A percentile compares a stretch with the other conserved stretches of the same genome.
These are phyloP conservation scores for Nasonia longicornis DNA, from an alignment of 1,140 invertebrate genomes.

Conservation along the genomic window DNA sequence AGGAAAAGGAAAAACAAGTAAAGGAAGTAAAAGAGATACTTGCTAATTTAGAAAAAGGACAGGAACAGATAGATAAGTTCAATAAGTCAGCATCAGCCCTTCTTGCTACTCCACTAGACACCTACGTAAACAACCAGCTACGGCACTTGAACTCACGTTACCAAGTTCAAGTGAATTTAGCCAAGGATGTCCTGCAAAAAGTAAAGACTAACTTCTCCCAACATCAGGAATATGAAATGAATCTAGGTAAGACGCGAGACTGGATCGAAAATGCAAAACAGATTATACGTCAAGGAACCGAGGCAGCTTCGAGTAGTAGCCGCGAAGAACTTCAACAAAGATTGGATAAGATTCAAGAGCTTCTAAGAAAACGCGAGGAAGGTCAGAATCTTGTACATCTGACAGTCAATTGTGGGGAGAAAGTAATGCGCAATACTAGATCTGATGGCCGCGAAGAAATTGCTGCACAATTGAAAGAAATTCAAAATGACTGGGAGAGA, in stretches of 20 bases:
- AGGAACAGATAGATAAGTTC: slow-evolving; percentile 86
- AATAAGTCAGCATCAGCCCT: slow-evolving; percentile 82
- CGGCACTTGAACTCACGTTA: slow-evolving; percentile 91
- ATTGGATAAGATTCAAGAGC: slow-evolving; percentile 84
- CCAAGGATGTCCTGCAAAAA: slow-evolving; percentile 93
- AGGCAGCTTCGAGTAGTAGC: slow-evolving; percentile 82
- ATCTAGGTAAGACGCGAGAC: slow-evolving; percentile 81
- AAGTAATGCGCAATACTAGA: slow-evolving; percentile 75
- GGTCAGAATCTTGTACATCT: slow-evolving; percentile 91
- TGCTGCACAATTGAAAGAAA: slow-evolving; percentile 87
- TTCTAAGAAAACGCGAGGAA: slow-evolving; percentile 87
- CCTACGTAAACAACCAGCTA: slow-evolving; percentile 91
- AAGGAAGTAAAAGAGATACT: slow-evolving; percentile 83
- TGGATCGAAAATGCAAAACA: slow-evolving; percentile 93
- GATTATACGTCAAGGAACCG: slow-evolving; percentile 83
- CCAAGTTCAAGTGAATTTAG: slow-evolving; percentile 89
- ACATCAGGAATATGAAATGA: slow-evolving; percentile 86
- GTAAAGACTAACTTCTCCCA: slow-evolving; percentile 91
- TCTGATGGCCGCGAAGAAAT: slow-evolving; percentile 92
- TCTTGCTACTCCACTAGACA: slow-evolving; percentile 87
- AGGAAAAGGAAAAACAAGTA: slow-evolving; percentile 89
- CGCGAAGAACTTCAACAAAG: slow-evolving; percentile 87
- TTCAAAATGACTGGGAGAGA: slow-evolving; percentile 94
- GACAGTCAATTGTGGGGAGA: slow-evolving; percentile 93
- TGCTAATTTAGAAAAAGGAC: slow-evolving; percentile 81